phyloP scores from a whole-genome alignment of 2,797 vertebrate genomes.

The Anabas testudineus region DNA sequence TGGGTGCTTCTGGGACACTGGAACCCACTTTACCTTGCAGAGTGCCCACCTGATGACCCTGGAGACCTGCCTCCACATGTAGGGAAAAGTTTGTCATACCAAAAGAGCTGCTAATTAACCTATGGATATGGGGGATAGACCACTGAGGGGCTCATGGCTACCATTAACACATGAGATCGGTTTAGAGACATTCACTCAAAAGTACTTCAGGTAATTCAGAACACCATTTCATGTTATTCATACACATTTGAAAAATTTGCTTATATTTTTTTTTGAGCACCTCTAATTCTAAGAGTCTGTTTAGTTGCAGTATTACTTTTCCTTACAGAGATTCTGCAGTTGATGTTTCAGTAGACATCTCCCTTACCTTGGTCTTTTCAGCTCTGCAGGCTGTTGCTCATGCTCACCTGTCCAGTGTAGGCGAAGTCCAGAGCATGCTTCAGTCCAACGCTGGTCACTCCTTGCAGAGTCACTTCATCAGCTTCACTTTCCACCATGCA shows the following conservation, averaged over 20 bases:
- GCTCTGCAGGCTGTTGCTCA: neutral
- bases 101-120: neutral
- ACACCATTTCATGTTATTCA: no score
- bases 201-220: no score
- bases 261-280: no score
- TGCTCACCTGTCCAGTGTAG: slow-evolving; percentile 95
- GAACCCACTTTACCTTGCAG: neutral
- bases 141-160: neutral
- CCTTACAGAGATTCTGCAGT: no score
- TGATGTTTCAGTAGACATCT: neutral
- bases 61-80: neutral
- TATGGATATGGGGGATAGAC: neutral
- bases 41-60: neutral
- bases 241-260: no score
- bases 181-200: no score
- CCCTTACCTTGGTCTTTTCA: neutral
- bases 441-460: slow-evolving; percentile 94
- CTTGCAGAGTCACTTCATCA: slow-evolving; percentile 94
- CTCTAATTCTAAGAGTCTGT: no score
- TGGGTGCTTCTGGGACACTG: neutral
- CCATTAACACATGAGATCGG: neutral
- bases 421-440: slow-evolving; percentile 97
- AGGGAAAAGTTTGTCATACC: neutral
- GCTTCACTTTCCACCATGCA: slow-evolving; percentile 98
- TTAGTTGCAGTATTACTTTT: no score